These are phyloP conservation scores for Thera britannica DNA, from an alignment of 2,888 invertebrate species.

Conservation along the genomic window DNA sequence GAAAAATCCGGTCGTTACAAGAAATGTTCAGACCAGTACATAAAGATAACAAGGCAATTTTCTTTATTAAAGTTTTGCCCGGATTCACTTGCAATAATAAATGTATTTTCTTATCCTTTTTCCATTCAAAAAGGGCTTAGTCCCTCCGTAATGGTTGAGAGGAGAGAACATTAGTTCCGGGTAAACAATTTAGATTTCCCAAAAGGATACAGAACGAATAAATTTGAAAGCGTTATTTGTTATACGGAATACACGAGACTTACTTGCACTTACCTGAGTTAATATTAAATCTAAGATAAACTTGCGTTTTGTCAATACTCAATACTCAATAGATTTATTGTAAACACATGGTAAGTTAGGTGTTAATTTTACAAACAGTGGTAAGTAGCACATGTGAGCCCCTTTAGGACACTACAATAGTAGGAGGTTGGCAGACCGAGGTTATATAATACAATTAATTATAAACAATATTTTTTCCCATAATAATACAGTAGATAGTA, in stretches of 20 bases:
- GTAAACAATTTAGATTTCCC: conserved; percentile 53
- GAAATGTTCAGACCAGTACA: conserved; percentile 3
- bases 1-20: not conserved
- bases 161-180: conserved; percentile 58
- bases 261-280: not conserved
- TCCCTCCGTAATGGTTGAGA: conserved; percentile 52
- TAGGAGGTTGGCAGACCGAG: too few species aligned
- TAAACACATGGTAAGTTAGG: too few species aligned
- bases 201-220: conserved; percentile 43
- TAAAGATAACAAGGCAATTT: conserved; percentile 19
- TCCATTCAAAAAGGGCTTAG: conserved; percentile 50
- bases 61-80: conserved; percentile 23
- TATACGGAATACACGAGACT: conserved; percentile 22
- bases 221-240: conserved; percentile 47
- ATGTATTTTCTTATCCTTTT: conserved; percentile 45
- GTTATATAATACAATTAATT: too few species aligned
- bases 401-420: too few species aligned
- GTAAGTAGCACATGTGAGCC: too few species aligned
- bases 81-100: conserved; percentile 34
- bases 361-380: too few species aligned
- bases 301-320: not conserved
- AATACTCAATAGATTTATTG: too few species aligned
- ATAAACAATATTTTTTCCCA: too few species aligned
- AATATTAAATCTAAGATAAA: not conserved
- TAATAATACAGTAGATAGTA: too few species aligned